Conservation (phyloP, 2,797 vertebrate genomes). For the Taenioides sp. region DNA sequence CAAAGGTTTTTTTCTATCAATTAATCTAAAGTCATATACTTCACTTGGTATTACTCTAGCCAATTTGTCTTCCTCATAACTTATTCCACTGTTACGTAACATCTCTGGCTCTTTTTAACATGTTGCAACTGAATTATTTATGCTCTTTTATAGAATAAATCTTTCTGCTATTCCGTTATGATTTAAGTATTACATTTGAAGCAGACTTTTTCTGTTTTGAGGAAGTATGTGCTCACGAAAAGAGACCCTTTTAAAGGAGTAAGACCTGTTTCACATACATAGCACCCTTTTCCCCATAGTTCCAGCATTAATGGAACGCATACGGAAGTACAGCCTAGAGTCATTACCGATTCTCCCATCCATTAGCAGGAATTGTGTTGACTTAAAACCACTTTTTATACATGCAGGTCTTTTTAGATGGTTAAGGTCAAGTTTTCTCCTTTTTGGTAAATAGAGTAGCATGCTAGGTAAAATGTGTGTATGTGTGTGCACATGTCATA, state of each 20-base stretch:
- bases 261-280: slow-evolving; percentile 59
- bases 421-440: not conserved
- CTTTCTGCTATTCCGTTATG: slow-evolving; percentile 46
- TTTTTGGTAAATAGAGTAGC: not conserved
- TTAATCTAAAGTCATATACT: slow-evolving; percentile 25
- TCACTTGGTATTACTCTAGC: slow-evolving; percentile 18
- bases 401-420: slow-evolving; percentile 2
- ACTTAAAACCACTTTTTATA: slow-evolving; percentile 50
- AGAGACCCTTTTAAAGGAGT: slow-evolving; percentile 60
- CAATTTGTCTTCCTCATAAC: slow-evolving; percentile 62
- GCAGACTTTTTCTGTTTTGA: slow-evolving; percentile 50
- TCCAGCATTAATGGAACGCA: slow-evolving; percentile 50
- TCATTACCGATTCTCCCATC: slow-evolving; percentile 52
- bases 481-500: no score
- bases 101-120: slow-evolving; percentile 51
- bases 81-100: slow-evolving; percentile 62
- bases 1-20: slow-evolving; percentile 17
- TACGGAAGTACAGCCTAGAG: slow-evolving; percentile 29
- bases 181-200: slow-evolving; percentile 55
- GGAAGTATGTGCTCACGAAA: slow-evolving; percentile 38
- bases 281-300: slow-evolving; percentile 45
- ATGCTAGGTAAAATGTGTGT: not conserved
- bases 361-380: slow-evolving; percentile 58
- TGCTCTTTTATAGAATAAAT: slow-evolving; percentile 59
- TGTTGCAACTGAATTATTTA: slow-evolving; percentile 72